Conservation (phyloP, 2,113 vertebrate species). For the Oreochromis spilurus region DNA sequence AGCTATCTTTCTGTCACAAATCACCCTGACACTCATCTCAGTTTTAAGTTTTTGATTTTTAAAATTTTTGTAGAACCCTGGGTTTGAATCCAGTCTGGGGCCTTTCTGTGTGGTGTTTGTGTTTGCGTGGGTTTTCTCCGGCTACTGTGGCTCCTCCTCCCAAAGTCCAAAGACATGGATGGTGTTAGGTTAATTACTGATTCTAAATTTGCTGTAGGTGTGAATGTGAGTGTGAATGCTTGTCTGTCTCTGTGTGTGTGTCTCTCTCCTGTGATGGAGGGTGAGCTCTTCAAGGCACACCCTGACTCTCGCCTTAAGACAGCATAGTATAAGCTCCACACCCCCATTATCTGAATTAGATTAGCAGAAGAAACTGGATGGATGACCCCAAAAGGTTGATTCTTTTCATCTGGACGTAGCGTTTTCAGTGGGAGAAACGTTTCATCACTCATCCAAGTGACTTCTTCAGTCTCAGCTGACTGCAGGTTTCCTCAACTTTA, state of each 20-base stretch:
- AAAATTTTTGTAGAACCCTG: accelerated
- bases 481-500: not conserved
- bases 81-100: not conserved
- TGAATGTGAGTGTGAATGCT: not conserved
- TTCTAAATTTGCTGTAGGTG: not conserved
- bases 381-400: not conserved
- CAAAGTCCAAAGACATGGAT: not conserved
- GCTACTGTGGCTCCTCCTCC: not conserved
- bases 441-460: not conserved
- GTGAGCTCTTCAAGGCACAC: not conserved
- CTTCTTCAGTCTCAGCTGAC: not conserved
- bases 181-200: accelerated
- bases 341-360: not conserved
- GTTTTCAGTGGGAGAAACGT: not conserved
- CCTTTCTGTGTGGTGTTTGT: not conserved
- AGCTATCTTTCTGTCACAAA: not conserved
- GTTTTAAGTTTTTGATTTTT: not conserved
- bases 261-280: accelerated
- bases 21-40: not conserved
- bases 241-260: not conserved
- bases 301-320: not conserved
- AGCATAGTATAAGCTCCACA: not conserved
- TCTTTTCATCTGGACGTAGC: accelerated
- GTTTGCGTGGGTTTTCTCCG: not conserved
- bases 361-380: not conserved